Conservation (phyloP, 2,888 invertebrate species). For the Drosophila subquinaria region DNA sequence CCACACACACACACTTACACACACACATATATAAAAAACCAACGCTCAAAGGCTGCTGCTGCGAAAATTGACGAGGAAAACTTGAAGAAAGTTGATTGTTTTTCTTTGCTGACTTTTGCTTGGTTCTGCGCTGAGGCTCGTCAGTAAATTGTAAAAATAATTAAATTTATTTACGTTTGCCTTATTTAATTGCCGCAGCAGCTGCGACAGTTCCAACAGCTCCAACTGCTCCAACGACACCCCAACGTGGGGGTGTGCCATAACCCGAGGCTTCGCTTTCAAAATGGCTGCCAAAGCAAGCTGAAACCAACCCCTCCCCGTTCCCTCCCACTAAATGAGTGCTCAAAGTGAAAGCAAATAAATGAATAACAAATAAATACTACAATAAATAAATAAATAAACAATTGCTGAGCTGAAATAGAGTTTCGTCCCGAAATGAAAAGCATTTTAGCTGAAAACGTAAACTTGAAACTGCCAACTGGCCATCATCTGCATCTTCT, state of each 20-base stretch:
- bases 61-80: slow-evolving; percentile 31
- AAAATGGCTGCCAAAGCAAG: slow-evolving; percentile 44
- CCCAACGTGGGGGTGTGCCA: slow-evolving; percentile 17
- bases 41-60: slow-evolving; percentile 35
- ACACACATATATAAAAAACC: neutral
- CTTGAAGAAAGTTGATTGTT: slow-evolving; percentile 66
- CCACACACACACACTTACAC: slow-evolving; percentile 7
- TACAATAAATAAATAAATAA: slow-evolving; percentile 62
- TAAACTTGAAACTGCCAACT: slow-evolving; percentile 31
- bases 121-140: slow-evolving; percentile 22
- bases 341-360: slow-evolving; percentile 59
- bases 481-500: slow-evolving; percentile 25
- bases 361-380: slow-evolving; percentile 66
- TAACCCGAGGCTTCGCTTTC: slow-evolving; percentile 46
- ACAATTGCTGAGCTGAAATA: slow-evolving; percentile 45
- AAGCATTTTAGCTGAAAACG: slow-evolving; percentile 42
- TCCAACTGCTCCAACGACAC: neutral
- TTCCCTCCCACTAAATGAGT: slow-evolving; percentile 1
- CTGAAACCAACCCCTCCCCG: neutral
- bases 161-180: slow-evolving; percentile 75
- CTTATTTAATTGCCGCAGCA: slow-evolving; percentile 69
- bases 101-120: slow-evolving; percentile 69
- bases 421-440: slow-evolving; percentile 39
- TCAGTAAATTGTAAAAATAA: slow-evolving; percentile 74
- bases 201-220: slow-evolving; percentile 40